Evolutionary conservation across 92 coral and sea anemone genomes (phyloP).

Genomic region (Actinostola sp.): DNA sequence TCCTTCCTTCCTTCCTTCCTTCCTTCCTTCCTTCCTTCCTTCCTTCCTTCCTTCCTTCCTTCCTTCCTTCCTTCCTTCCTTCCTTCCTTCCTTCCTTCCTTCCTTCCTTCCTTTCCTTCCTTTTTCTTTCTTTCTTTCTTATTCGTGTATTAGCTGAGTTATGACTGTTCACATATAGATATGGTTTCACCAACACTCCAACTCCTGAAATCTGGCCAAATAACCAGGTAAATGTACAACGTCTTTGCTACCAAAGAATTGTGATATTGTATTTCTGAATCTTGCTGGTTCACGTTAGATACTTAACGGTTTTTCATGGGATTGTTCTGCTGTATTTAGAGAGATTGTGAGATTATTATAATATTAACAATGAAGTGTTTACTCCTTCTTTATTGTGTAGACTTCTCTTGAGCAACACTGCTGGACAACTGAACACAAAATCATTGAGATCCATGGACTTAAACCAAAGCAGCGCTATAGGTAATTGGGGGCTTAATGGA

Average conservation of each 20-base stretch:
- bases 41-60: not conserved
- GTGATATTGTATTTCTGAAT: no score
- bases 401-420: slow-evolving; percentile 58
- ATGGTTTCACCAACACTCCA: slow-evolving; percentile 5
- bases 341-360: no score
- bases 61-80: not conserved
- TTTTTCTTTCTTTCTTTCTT: not conserved
- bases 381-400: slow-evolving; percentile 22
- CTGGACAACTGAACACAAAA: slow-evolving; percentile 60
- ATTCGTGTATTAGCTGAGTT: not conserved
- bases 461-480: slow-evolving; percentile 64
- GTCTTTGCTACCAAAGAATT: not conserved
- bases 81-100: not conserved
- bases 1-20: not conserved
- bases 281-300: no score
- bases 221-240: not conserved
- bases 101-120: not conserved
- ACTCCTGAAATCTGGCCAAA: slow-evolving; percentile 23
- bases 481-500: slow-evolving; percentile 31
- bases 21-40: not conserved
- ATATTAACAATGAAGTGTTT: not conserved
- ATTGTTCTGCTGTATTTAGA: no score
- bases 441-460: slow-evolving; percentile 67
- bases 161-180: not conserved
- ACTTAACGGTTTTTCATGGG: no score